phyloP scores from a whole-genome alignment of 2,113 vertebrate genomes.

The Andinoacara biseriatus region DNA sequence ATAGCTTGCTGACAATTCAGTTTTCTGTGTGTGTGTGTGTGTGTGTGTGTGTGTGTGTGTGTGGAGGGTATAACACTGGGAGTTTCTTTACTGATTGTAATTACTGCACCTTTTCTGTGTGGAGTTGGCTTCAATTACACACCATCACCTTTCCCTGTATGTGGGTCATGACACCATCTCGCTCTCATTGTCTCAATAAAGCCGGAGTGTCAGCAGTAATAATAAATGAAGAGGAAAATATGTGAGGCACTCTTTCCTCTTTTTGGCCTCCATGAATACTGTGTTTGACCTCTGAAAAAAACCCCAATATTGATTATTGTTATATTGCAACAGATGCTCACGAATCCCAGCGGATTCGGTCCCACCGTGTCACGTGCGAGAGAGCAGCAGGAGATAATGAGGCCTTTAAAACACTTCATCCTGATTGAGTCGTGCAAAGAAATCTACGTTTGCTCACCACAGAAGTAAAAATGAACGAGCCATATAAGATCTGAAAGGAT shows the following conservation, averaged over 20 bases:
- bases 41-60: background rate
- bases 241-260: constrained; percentile 11
- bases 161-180: constrained; percentile 63
- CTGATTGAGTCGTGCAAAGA: background rate
- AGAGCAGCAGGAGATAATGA: background rate
- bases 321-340: constrained; percentile 17
- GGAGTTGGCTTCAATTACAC: constrained; percentile 60
- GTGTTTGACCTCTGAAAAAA: constrained; percentile 47
- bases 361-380: background rate
- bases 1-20: background rate
- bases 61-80: background rate
- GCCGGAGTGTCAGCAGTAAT: constrained; percentile 14
- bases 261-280: constrained; percentile 40
- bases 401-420: background rate
- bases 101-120: constrained; percentile 59
- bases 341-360: constrained; percentile 20
- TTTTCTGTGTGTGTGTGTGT: background rate
- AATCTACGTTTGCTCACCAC: background rate
- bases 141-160: constrained; percentile 39
- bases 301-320: constrained; percentile 62
- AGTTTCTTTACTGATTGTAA: constrained; percentile 61
- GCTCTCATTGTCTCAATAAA: constrained; percentile 59
- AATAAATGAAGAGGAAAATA: constrained; percentile 55
- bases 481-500: background rate
- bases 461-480: background rate